A percentile compares a stretch with the other conserved stretches of the same genome.
Conservation (phyloP, 1,140 invertebrate genomes). For the Coenobita brevimanus region DNA sequence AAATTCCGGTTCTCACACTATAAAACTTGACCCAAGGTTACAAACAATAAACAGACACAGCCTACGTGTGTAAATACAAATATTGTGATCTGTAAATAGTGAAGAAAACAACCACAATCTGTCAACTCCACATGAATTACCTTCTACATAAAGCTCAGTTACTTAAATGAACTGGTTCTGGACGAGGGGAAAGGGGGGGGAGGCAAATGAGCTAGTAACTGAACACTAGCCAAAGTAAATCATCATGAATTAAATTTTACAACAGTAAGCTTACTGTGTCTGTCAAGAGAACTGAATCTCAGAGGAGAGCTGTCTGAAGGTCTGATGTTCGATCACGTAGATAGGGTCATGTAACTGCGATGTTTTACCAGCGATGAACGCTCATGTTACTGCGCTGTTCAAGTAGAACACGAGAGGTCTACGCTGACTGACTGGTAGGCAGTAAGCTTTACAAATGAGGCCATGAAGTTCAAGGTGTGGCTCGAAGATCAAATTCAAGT, state of each 20-base stretch:
- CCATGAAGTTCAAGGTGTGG: conserved; percentile 65
- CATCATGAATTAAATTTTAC: conserved; percentile 61
- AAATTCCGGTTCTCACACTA: too few species aligned
- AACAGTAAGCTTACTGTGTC: conserved; percentile 66
- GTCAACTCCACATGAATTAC: conserved; percentile 46
- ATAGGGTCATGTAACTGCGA: conserved; percentile 65
- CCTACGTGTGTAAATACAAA: too few species aligned
- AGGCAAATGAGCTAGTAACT: conserved; percentile 39
- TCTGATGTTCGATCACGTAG: conserved; percentile 66
- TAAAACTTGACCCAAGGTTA: too few species aligned
- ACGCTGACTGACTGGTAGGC: conserved; percentile 65
- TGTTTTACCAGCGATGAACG: conserved; percentile 63
- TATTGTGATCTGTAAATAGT: too few species aligned
- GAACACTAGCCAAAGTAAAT: conserved; percentile 56
- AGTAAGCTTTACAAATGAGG: conserved; percentile 67
- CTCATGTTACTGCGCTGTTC: conserved; percentile 65
- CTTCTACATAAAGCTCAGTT: conserved; percentile 31
- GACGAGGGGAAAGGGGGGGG: conserved; percentile 49
- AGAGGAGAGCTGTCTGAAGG: conserved; percentile 64
- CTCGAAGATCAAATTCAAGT: conserved; percentile 64
- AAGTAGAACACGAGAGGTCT: conserved; percentile 63
- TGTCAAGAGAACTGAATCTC: conserved; percentile 60
- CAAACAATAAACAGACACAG: neutral
- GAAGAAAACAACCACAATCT: neutral
- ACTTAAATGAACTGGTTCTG: conserved; percentile 65